Evolutionary conservation across 1,140 invertebrate species (phyloP), one percentile per base, ranked within the genome.

Genomic region (Doryteuthis pealeii): DNA sequence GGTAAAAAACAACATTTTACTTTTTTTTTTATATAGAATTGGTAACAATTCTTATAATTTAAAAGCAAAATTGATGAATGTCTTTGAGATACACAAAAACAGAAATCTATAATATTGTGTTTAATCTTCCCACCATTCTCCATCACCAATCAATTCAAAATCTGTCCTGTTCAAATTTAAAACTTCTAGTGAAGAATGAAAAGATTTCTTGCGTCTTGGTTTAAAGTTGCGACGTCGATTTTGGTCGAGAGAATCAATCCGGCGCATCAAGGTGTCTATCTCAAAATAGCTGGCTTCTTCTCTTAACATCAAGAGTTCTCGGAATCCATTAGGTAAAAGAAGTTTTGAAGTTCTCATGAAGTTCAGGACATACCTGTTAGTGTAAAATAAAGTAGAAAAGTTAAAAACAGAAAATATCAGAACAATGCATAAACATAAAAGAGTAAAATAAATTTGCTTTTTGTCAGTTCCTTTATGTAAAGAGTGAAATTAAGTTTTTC

Each of bases 331-430:
- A 2, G 83, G 82, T 3, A 82, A 43, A 6, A 78, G 75, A 43
- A 84, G 73, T 40, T 78, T 81, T 15, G 65, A 75, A 14, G 83
- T 79, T 3, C 84, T 74, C 14, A 86, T 72, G 62, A 77, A 86
- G 72, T 86, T 83, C 22, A 86, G 77, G 10, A 86, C 74, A 68
- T 81, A 81, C 58, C 84, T 82, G 75, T 30, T 77, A 68, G 30
- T 32, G 22, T 26, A 32, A 8, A 62, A 62, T 4, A n/a, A 62
- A 62, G 15, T 15, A 40, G n/a, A n/a, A n/a, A n/a, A n/a, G n/a
- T n/a, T n/a, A n/a, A n/a, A n/a, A n/a, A n/a, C n/a, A n/a, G n/a
- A n/a, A n/a, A n/a, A n/a, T n/a, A n/a, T n/a, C n/a, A n/a, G n/a
- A n/a, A n/a, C n/a, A n/a, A n/a, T n/a, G n/a, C n/a, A n/a, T n/a